Percentiles rank a stretch among this genome's conserved stretches.
These are phyloP conservation scores for Zoroaster sp. DNA, from an alignment of 53 echinoderm and acorn worm genomes.

Conservation along the genomic window DNA sequence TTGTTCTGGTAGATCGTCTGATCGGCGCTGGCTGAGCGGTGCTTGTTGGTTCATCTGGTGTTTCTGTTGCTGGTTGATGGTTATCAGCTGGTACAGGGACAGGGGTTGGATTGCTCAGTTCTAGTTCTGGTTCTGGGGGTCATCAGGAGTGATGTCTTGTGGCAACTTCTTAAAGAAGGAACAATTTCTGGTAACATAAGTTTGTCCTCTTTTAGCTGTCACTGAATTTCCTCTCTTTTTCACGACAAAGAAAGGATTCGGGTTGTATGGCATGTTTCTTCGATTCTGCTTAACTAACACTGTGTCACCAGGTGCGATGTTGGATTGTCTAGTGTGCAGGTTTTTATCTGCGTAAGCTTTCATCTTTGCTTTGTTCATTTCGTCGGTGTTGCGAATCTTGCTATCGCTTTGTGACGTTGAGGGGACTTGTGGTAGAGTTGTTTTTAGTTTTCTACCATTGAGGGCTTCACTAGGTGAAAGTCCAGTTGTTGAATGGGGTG, in stretches of 20 bases:
- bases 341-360: slow-evolving; percentile 55
- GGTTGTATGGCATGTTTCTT: slow-evolving; percentile 13
- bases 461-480: slow-evolving; percentile 62
- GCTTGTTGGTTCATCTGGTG: not conserved
- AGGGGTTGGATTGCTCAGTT: too few species aligned
- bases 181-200: not conserved
- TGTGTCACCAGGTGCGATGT: not conserved
- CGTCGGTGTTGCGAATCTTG: slow-evolving; percentile 60
- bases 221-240: slow-evolving; percentile 37
- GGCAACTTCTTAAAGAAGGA: slow-evolving; percentile 15
- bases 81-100: too few species aligned
- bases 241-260: not conserved
- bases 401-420: not conserved
- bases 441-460: slow-evolving; percentile 37
- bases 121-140: too few species aligned
- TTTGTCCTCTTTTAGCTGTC: slow-evolving; percentile 7
- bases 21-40: too few species aligned
- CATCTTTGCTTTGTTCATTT: slow-evolving; percentile 46
- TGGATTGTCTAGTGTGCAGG: slow-evolving; percentile 4
- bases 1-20: not conserved
- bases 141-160: not conserved
- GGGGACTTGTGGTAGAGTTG: not conserved
- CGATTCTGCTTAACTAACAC: slow-evolving; percentile 18
- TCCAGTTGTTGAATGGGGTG: slow-evolving; percentile 59
- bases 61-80: too few species aligned